Conservation (phyloP, 2,113 vertebrate species). For the Fregata magnificens region DNA sequence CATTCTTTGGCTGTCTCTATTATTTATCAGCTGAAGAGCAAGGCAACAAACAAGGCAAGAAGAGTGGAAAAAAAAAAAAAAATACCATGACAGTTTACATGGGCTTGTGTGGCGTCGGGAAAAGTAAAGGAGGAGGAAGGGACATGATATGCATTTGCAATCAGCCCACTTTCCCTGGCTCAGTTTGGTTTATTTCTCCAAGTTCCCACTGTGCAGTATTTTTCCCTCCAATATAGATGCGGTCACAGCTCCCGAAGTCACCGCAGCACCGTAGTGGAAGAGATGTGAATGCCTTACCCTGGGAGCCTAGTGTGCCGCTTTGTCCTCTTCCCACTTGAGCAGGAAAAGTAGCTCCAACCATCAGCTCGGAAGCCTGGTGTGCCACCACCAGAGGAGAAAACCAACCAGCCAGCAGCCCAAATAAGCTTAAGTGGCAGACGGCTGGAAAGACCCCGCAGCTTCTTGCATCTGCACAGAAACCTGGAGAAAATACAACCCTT, state of each 20-base stretch:
- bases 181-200: not conserved
- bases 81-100: not conserved
- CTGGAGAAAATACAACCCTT: not conserved
- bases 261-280: not conserved
- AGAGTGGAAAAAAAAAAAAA: not conserved
- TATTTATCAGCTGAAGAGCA: slow-evolving; percentile 2
- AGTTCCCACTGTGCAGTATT: not conserved
- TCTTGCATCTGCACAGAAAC: not conserved
- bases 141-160: not conserved
- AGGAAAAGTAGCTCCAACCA: not conserved
- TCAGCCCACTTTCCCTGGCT: not conserved
- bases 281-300: not conserved
- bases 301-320: not conserved
- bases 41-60: not conserved
- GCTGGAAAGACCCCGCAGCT: not conserved
- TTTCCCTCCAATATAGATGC: not conserved
- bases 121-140: not conserved
- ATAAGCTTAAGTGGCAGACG: not conserved
- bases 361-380: not conserved
- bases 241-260: not conserved
- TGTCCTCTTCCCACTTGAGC: not conserved
- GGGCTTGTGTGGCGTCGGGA: not conserved
- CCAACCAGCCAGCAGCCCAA: not conserved
- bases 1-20: not conserved
- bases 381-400: not conserved